Evolutionary conservation across 2,888 invertebrate genomes (phyloP), one percentile per base, ranked within the genome.

Genomic region (Priocnemis perturbator): DNA sequence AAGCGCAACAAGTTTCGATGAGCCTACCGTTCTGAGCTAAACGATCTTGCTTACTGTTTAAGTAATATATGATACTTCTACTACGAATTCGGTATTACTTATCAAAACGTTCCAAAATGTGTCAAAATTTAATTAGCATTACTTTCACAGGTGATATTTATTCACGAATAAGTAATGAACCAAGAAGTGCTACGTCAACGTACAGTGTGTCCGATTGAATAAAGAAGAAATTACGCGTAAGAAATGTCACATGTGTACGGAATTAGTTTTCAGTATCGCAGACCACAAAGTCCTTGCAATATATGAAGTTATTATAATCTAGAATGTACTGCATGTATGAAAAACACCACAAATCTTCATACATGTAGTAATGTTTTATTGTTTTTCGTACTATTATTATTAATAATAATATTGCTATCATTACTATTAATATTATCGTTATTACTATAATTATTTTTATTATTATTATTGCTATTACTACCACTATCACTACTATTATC

Each of bases 21-120:
- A 5, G 37, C 37, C 37, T 37, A 37, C 14, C 37, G 7, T 37
- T 37, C 4, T 11, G 11, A 37, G 1, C 2, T 37, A 37, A 1
- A 37, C 37, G 37, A 37, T 37, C 37, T 37, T 37, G 37, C 37
- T 37, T 37, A 37, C 37, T 37, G 37, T 37, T 37, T 7, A 69
- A 64, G 67, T 62, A 60, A 71, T 52, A 52, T 37, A 56, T 67
- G 55, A 69, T 72, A 77, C 78, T 79, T 79, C 73, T 75, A 65
- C 63, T 74, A 62, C 50, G 63, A 64, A 79, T 57, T 23, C 23
- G 71, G 30, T 77, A 76, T 77, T 79, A 76, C 80, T 79, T 63
- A 37, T 71, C 1, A 37, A 7, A 37, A 11, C 37, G 11, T 37
- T 11, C 2, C 2, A 37, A 1, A 37, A 2, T 11, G 11, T 37